Conservation (phyloP, 2,888 invertebrate species). For the Tipula helvola region DNA sequence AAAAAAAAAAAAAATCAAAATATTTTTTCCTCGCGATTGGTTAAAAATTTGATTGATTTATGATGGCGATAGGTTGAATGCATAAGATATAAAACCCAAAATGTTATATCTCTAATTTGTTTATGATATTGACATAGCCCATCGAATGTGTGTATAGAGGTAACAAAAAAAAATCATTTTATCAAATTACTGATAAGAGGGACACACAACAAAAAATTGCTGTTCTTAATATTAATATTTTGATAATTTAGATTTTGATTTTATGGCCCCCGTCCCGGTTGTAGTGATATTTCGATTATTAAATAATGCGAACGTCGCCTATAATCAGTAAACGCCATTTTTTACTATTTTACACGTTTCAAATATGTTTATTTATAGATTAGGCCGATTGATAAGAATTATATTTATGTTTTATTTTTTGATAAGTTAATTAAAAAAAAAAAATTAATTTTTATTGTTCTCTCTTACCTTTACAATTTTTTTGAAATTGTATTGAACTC, state of each 20-base stretch:
- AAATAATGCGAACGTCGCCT: background rate
- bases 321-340: background rate
- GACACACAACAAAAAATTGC: background rate
- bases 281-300: background rate
- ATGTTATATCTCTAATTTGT: background rate
- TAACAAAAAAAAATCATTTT: background rate
- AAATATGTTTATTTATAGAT: background rate
- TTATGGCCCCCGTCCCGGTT: background rate
- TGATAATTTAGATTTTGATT: background rate
- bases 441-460: background rate
- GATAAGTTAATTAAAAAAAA: background rate
- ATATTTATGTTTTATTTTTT: background rate
- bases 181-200: background rate
- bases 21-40: background rate
- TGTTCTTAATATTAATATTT: background rate
- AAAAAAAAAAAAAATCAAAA: background rate
- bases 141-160: background rate
- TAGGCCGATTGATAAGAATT: background rate
- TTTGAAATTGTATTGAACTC: conserved; percentile 4
- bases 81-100: background rate
- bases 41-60: background rate
- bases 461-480: background rate
- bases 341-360: background rate
- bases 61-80: background rate
- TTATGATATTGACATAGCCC: background rate